Evolutionary conservation across 2,888 invertebrate genomes (phyloP), one percentile per base, ranked within the genome.

Genomic region (Zygogramma bicolorata): DNA sequence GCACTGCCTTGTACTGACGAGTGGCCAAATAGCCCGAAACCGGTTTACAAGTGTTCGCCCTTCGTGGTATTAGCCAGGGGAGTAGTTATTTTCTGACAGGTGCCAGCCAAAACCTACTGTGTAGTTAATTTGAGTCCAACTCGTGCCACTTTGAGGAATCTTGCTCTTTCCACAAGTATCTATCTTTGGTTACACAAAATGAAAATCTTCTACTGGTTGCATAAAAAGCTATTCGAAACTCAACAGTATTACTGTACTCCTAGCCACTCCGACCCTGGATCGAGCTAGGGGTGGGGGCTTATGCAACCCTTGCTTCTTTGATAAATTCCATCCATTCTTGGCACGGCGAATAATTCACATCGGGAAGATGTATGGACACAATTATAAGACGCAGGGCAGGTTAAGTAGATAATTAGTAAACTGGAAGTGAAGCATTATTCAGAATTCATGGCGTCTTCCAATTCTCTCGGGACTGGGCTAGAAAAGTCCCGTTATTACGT

Each of bases 381-480:
- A 80, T 81, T 81, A 79, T 76, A 78, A 78, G 75, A 76, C 75
- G 75, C 71, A 75, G 76, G 77, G 76, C 77, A 79, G 79, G 79
- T 79, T 80, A 79, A 80, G 77, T 80, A 77, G 79, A 78, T 79
- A 80, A 81, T 81, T 81, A 81, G 80, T 80, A 77, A 79, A 77
- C 77, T 74, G 75, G 75, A 75, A 73, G 75, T 65, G 69, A 75
- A 68, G 70, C 68, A 77, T 77, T 72, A 75, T 73, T 75, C 76
- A 74, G 73, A 76, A 78, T 75, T 78, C 77, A 70, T 75, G 72
- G 74, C 75, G 65, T 75, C 75, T 74, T 76, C 75, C 65, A 67
- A 78, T 78, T 76, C 73, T 65, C 70, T 73, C 67, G 59, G 65
- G 73, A 73, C 73, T 71, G 61, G 70, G 60, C 62, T 69, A 62